These are phyloP conservation scores for Elephas maximus DNA, from an alignment of 2,113 vertebrate genomes.

Conservation along the genomic window DNA sequence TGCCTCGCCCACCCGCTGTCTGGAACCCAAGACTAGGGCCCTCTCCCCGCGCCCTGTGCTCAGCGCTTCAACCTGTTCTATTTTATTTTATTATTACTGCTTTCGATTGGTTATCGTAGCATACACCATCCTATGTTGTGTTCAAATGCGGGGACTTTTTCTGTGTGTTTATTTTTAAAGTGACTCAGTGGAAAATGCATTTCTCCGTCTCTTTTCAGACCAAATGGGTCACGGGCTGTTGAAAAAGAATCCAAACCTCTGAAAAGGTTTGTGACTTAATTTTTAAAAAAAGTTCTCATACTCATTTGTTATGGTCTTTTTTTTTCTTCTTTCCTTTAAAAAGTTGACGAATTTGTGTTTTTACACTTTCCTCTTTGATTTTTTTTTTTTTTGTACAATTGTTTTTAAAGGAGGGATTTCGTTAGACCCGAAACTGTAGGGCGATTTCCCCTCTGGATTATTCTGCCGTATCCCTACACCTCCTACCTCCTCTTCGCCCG, in stretches of 20 bases:
- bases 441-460: background rate
- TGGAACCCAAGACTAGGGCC: background rate
- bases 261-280: conserved; percentile 62
- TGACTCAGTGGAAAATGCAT: background rate
- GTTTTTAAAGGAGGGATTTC: conserved; percentile 72
- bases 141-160: background rate
- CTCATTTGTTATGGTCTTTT: background rate
- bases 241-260: conserved; percentile 70
- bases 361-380: conserved; percentile 20
- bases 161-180: background rate
- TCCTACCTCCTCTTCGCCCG: conserved; percentile 4
- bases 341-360: conserved; percentile 61
- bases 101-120: background rate
- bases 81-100: conserved; percentile 41
- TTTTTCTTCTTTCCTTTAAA: background rate
- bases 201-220: conserved; percentile 6
- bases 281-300: conserved; percentile 42
- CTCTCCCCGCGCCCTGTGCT: background rate
- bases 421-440: conserved; percentile 76
- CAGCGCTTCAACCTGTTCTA: background rate
- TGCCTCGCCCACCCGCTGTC: background rate
- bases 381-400: background rate
- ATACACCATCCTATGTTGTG: background rate
- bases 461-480: background rate
- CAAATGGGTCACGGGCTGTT: conserved; percentile 13